A percentile compares a stretch with the other conserved stretches of the same genome.
These are phyloP conservation scores for Ormyrus labotus DNA, from an alignment of 2,888 invertebrate species.

Conservation along the genomic window DNA sequence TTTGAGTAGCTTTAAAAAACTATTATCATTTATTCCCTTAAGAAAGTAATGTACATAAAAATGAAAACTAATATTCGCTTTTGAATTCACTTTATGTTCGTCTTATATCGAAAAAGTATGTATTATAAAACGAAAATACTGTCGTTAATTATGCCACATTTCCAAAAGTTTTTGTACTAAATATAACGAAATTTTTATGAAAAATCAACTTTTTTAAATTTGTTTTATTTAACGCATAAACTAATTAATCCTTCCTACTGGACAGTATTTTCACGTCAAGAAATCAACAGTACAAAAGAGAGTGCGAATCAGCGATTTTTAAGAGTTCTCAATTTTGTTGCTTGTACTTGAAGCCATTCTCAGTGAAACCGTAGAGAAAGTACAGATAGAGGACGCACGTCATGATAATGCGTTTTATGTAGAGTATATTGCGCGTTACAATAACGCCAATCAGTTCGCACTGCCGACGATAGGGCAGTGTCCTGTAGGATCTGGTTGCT, in stretches of 20 bases:
- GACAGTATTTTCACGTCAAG: too few species aligned
- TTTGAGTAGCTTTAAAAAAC: not conserved
- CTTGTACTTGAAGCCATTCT: slow-evolving; percentile 31
- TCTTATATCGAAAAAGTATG: not conserved
- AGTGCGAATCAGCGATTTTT: not conserved
- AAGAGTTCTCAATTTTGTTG: slow-evolving; percentile 5
- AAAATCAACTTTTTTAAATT: too few species aligned
- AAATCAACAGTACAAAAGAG: too few species aligned
- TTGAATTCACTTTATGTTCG: not conserved
- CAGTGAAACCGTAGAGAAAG: slow-evolving; percentile 35
- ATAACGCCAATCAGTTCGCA: slow-evolving; percentile 20
- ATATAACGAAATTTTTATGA: too few species aligned
- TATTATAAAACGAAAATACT: too few species aligned
- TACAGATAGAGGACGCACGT: slow-evolving; percentile 48
- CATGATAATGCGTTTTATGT: slow-evolving; percentile 43
- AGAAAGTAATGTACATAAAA: too few species aligned
- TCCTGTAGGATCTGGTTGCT: too few species aligned
- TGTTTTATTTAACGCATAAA: too few species aligned
- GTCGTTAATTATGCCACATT: too few species aligned
- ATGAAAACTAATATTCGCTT: not conserved
- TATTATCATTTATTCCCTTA: not conserved
- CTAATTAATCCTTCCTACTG: too few species aligned
- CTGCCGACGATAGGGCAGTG: not conserved
- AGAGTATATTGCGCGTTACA: slow-evolving; percentile 45
- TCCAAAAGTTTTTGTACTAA: too few species aligned